Percentiles rank a stretch among this genome's conserved stretches.
phyloP scores from a whole-genome alignment of 2,113 vertebrate species.

The Cromileptes altivelis region DNA sequence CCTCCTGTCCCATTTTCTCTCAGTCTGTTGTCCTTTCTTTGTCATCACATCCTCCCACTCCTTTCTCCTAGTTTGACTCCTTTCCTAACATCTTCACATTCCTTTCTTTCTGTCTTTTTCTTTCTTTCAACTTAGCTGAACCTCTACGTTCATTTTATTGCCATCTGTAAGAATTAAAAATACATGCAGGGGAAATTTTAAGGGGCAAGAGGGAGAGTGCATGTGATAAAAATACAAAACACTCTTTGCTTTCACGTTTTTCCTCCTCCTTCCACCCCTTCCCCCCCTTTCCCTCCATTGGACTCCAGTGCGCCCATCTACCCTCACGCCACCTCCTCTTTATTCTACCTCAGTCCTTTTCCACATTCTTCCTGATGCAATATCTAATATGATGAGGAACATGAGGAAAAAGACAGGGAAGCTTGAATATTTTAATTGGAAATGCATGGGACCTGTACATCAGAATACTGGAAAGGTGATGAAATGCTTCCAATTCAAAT shows the following conservation, averaged over 20 bases:
- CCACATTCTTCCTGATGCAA: background rate
- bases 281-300: background rate
- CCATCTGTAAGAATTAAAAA: slow-evolving; percentile 55
- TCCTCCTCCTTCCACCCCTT: background rate
- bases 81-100: background rate
- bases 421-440: background rate
- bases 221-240: slow-evolving; percentile 40
- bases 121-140: slow-evolving; percentile 14
- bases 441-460: background rate
- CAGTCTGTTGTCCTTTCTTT: background rate
- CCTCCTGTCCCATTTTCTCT: slow-evolving; percentile 2
- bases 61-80: background rate
- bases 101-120: background rate
- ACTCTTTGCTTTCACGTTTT: slow-evolving; percentile 15
- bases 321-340: background rate
- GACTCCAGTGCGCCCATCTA: background rate
- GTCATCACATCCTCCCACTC: slow-evolving; percentile 12
- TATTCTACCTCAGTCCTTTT: background rate
- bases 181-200: slow-evolving; percentile 45
- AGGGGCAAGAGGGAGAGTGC: slow-evolving; percentile 14
- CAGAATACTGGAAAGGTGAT: background rate
- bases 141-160: slow-evolving; percentile 26
- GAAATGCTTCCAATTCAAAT: background rate
- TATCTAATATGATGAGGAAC: background rate
- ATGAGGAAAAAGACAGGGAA: background rate